A percentile compares a stretch with the other conserved stretches of the same genome.
Evolutionary conservation across 2,797 vertebrate genomes (phyloP).

Genomic region (Trachops cirrhosus): DNA sequence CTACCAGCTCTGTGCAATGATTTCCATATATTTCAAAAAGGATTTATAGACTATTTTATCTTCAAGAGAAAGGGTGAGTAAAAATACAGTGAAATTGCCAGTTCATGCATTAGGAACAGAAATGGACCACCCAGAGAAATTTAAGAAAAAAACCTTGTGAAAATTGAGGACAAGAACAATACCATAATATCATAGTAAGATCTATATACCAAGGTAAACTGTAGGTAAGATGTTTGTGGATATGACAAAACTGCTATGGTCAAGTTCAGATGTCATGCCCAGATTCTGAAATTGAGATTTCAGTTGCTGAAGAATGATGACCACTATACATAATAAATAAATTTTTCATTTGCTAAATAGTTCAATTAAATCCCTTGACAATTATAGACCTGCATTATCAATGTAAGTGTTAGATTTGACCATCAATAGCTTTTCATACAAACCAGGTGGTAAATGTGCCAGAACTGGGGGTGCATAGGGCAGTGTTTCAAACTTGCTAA

Average conservation of each 20-base stretch:
- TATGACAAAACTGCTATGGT: neutral
- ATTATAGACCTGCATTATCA: neutral
- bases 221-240: neutral
- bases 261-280: neutral
- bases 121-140: neutral
- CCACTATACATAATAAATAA: neutral
- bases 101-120: neutral
- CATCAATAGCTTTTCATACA: neutral
- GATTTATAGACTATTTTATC: neutral
- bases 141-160: neutral
- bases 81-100: neutral
- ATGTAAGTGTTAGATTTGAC: neutral
- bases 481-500: neutral
- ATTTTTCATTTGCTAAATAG: neutral
- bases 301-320: neutral
- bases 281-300: neutral
- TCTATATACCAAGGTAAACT: neutral
- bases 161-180: neutral
- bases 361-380: neutral
- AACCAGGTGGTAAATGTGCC: neutral
- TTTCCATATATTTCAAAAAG: neutral
- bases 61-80: neutral
- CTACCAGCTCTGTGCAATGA: neutral
- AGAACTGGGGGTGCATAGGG: neutral
- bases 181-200: neutral